Conservation (phyloP, 2,797 vertebrate genomes). For the Semotilus atromaculatus region DNA sequence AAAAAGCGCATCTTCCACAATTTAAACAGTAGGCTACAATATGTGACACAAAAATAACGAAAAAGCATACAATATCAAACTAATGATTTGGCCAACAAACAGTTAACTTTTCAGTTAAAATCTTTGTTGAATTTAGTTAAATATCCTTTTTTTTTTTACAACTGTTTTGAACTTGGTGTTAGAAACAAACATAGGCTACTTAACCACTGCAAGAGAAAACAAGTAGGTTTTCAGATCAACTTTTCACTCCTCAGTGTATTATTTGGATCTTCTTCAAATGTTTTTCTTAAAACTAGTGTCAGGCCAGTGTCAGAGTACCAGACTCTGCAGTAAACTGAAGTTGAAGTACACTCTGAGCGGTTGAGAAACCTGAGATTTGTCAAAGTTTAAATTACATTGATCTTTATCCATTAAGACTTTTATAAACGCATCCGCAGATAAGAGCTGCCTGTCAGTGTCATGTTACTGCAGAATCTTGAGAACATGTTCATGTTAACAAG, state of each 20-base stretch:
- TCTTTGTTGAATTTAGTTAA: neutral
- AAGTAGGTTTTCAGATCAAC: neutral
- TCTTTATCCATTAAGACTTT: conserved; percentile 20
- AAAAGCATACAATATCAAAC: neutral
- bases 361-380: neutral
- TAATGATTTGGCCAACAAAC: neutral
- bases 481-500: conserved; percentile 24
- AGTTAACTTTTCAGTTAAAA: neutral
- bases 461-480: conserved; percentile 22
- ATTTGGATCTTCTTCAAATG: neutral
- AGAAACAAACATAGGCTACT: neutral
- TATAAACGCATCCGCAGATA: conserved; percentile 1
- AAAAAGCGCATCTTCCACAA: too few species aligned
- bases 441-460: neutral
- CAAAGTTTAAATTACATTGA: conserved; percentile 13
- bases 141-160: neutral
- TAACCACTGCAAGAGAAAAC: neutral
- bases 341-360: neutral
- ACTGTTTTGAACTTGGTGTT: neutral
- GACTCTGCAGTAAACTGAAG: neutral
- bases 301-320: neutral
- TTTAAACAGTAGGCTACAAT: neutral
- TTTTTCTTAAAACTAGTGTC: neutral
- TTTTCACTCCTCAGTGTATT: neutral
- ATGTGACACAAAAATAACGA: neutral